Evolutionary conservation across 2,797 vertebrate species (phyloP), one percentile per base, ranked within the genome.

Genomic region (Diglossa cyanea): DNA sequence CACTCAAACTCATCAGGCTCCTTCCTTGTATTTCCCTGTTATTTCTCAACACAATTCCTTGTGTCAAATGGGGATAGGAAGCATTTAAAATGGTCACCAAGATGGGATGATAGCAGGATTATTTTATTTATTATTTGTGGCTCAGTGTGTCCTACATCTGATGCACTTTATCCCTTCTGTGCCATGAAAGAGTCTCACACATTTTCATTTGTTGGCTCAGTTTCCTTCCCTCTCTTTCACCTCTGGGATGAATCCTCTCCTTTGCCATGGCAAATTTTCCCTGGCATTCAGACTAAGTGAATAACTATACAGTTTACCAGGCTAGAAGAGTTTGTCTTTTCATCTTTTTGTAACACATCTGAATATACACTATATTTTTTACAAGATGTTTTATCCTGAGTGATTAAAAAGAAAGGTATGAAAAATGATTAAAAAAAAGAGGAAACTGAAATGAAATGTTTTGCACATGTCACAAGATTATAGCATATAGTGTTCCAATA

Each of bases 161-260:
- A 42, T 53, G 11, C 9, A 3, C n/a, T 71, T 30, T 7, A 10
- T 39, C 39, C 24, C n/a, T 23, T 5, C 47, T 44, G 19, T 68
- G 13, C 37, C 6, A 6, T 40, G 13, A 67, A 15, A 5, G 3
- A 5, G 2, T 57, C 30, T 65, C 11, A 12, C 0, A 0, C 19
- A 7, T 44, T 92, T 91, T 37, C n/a, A 33, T 71, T 62, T 84
- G 35, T 28, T 87, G 30, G 24, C 19, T 73, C 17, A 5, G 6
- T 77, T 81, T 33, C 30, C 15, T 71, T 71, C 48, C 45, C 39
- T 75, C 13, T 50, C 0, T 24, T 82, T 74, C 28, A 21, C 21
- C 6, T 84, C 42, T 33, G 19, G 10, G 13, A 57, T 35, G 23
- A 50, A 58, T 45, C n/a, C 7, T 79, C 10, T 47, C 20, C 12